These are phyloP conservation scores for Motacilla alba DNA, from an alignment of 2,113 vertebrate species.

Conservation along the genomic window DNA sequence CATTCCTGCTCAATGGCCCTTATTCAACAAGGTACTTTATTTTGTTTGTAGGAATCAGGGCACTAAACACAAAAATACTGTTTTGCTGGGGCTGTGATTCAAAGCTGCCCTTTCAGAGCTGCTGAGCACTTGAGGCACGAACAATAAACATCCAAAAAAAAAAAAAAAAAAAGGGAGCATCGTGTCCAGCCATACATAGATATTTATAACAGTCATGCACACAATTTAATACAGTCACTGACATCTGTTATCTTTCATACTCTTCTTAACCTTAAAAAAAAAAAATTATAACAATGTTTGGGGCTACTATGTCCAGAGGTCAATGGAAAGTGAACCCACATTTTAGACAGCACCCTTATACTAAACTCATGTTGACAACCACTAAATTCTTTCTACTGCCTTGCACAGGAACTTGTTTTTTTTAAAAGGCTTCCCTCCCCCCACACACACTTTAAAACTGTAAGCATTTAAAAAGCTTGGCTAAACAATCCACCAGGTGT, in stretches of 20 bases:
- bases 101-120: slow-evolving; percentile 73
- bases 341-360: slow-evolving; percentile 72
- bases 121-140: not conserved
- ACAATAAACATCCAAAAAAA: slow-evolving; percentile 44
- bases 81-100: slow-evolving; percentile 70
- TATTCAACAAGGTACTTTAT: slow-evolving; percentile 90
- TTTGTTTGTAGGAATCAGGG: slow-evolving; percentile 71
- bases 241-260: not conserved
- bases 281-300: slow-evolving; percentile 22
- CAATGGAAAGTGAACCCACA: slow-evolving; percentile 69
- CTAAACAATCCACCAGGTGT: slow-evolving; percentile 89
- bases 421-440: slow-evolving; percentile 50
- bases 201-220: not conserved
- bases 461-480: slow-evolving; percentile 82
- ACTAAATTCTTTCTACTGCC: slow-evolving; percentile 77
- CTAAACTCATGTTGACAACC: slow-evolving; percentile 92
- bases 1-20: slow-evolving; percentile 83
- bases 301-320: slow-evolving; percentile 68
- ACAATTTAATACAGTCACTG: not conserved
- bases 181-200: accelerated
- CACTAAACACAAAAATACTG: slow-evolving; percentile 74
- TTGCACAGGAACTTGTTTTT: slow-evolving; percentile 69
- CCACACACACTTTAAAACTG: slow-evolving; percentile 60
- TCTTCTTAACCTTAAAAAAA: not conserved
- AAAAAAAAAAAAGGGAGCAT: not conserved